A percentile compares a stretch with the other conserved stretches of the same genome.
Evolutionary conservation across 2,113 vertebrate genomes (phyloP).

Genomic region (Gymnorhina tibicen): DNA sequence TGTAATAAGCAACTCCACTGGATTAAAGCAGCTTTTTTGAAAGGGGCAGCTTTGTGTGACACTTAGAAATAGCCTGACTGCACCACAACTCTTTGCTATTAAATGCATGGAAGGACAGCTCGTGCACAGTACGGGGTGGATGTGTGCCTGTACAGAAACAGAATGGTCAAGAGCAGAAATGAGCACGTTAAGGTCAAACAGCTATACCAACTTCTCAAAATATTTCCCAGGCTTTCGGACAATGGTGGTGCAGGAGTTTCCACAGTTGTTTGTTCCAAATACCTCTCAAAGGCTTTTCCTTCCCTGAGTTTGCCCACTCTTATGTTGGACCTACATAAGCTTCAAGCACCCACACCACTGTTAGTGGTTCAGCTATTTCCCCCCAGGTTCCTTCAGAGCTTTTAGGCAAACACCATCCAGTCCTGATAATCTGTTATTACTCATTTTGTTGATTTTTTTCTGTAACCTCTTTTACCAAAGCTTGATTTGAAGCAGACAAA

Average conservation of each 20-base stretch:
- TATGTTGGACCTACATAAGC: not conserved
- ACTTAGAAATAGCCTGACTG: not conserved
- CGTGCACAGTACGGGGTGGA: fast-evolving
- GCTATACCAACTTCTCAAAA: not conserved
- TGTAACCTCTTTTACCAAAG: not conserved
- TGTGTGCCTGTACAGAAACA: not conserved
- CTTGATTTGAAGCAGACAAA: not conserved
- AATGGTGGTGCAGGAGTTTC: not conserved
- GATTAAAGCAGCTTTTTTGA: not conserved
- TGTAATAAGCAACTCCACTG: not conserved
- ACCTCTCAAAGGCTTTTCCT: not conserved
- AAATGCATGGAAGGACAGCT: fast-evolving
- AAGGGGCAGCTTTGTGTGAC: not conserved
- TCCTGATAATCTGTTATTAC: not conserved
- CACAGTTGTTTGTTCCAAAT: not conserved
- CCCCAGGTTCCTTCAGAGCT: not conserved
- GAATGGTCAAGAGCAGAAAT: not conserved
- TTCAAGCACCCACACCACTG: not conserved
- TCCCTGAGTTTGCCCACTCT: not conserved
- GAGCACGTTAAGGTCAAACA: not conserved
- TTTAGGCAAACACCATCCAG: not conserved
- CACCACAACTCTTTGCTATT: not conserved
- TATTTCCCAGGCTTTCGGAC: not conserved
- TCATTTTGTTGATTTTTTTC: not conserved
- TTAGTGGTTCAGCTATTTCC: not conserved